phyloP scores from a whole-genome alignment of 2,888 invertebrate genomes.

The Tridacna crocea region DNA sequence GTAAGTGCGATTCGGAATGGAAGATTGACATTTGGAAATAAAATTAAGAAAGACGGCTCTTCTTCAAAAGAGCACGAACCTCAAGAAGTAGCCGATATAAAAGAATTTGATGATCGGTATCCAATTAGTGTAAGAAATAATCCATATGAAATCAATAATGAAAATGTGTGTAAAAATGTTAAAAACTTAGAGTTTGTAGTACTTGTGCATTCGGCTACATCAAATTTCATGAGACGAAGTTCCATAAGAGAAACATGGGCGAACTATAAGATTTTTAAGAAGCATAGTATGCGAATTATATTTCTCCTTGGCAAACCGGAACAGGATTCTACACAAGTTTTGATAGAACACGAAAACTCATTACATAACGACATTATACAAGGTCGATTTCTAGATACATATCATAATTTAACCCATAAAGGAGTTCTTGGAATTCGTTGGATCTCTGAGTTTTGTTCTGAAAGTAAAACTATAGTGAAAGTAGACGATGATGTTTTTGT shows the following conservation, averaged over 20 bases:
- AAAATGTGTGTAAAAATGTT: conserved; percentile 62
- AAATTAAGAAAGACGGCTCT: not conserved
- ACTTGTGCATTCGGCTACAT: conserved; percentile 71
- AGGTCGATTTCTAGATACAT: conserved; percentile 74
- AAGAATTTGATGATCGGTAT: conserved; percentile 10
- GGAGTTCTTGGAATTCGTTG: conserved; percentile 75
- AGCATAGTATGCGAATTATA: conserved; percentile 65
- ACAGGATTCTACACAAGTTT: conserved; percentile 61
- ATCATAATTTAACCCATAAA: conserved; percentile 76
- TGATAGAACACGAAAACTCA: conserved; percentile 72
- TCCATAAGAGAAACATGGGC: conserved; percentile 76
- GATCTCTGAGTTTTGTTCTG: conserved; percentile 71
- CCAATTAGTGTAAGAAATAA: conserved; percentile 68
- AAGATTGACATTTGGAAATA: not conserved
- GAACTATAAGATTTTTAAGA: conserved; percentile 63
- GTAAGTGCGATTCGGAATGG: conserved; percentile 15
- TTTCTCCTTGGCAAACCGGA: conserved; percentile 71
- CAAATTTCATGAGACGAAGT: conserved; percentile 68
- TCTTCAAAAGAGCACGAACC: not conserved
- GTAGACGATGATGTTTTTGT: conserved; percentile 78
- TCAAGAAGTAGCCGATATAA: not conserved
- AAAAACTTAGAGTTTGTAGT: conserved; percentile 67
- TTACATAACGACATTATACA: conserved; percentile 76
- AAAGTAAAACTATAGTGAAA: conserved; percentile 72
- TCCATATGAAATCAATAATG: conserved; percentile 72